Conservation (phyloP, 2,888 invertebrate genomes). For the Panorpa germanica region DNA sequence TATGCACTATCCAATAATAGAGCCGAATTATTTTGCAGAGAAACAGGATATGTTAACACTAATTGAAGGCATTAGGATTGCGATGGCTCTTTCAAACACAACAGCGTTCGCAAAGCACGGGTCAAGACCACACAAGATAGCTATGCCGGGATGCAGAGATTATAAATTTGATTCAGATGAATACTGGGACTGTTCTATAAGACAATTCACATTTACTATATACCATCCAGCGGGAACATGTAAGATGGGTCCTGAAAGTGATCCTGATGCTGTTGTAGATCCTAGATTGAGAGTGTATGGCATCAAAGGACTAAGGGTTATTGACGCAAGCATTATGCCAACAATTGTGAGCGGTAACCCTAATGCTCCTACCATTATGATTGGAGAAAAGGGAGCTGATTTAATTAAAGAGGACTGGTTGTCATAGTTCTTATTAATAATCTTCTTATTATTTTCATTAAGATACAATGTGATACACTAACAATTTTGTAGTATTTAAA, state of each 20-base stretch:
- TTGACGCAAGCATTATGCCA: conserved; percentile 80
- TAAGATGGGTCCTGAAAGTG: conserved; percentile 68
- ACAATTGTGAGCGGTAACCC: conserved; percentile 78
- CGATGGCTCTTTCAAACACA: conserved; percentile 59
- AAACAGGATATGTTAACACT: conserved; percentile 61
- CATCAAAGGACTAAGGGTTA: conserved; percentile 54
- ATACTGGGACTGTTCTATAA: conserved; percentile 72
- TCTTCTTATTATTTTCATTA: too few species aligned
- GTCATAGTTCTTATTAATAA: too few species aligned
- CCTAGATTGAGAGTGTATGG: conserved; percentile 59
- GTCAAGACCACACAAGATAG: conserved; percentile 57
- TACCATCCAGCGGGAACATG: conserved; percentile 74
- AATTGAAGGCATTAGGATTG: conserved; percentile 71
- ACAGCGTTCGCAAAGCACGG: conserved; percentile 65
- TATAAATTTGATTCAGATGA: conserved; percentile 54
- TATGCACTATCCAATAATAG: conserved; percentile 62
- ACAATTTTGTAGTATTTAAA: too few species aligned
- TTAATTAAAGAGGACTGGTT: conserved; percentile 82
- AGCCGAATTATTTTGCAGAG: conserved; percentile 83
- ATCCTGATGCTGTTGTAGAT: conserved; percentile 63
- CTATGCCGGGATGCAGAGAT: conserved; percentile 66
- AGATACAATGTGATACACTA: too few species aligned
- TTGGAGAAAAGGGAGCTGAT: conserved; percentile 76
- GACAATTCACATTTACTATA: conserved; percentile 66
- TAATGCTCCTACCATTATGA: conserved; percentile 79